Evolutionary conservation across 2,888 invertebrate genomes (phyloP), one percentile per base, ranked within the genome.

Genomic region (Himalopsyche japonica): DNA sequence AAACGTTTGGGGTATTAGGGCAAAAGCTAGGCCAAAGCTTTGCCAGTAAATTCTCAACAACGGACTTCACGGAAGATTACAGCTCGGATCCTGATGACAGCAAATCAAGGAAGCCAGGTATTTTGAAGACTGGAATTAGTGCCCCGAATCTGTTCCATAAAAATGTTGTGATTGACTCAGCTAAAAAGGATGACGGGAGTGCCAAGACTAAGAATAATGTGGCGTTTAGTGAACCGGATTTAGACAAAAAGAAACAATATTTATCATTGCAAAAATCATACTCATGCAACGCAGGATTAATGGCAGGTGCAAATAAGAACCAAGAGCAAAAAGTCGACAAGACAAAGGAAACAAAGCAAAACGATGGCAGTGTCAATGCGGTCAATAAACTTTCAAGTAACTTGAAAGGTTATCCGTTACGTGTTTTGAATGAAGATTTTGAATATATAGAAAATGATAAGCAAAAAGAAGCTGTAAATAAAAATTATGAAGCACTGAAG

Each of bases 341-440:
- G 2, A 8, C 32, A 30, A 80, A 80, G 48, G 80, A 80, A 34
- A 1, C 64, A 1, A 80, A 80, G 79, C n/a, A n/a, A 5, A 82
- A 43, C 30, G 43, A 24, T 24, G 47, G 10, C 24, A 48, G 57
- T 37, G 70, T 34, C 32, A 81, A 76, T 47, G 15, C 81, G 18
- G 76, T 78, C 12, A 85, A 24, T 37, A 87, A 84, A 47, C 49
- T 85, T 27, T 32, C 84, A 10, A 24, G 79, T 1, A 86, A 88
- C 43, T 43, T 88, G 5, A 91, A 89, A 84, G 89, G 90, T 3
- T 91, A 90, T 82, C 93, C 93, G 0, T 86, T 93, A 0, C 93
- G 92, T 87, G 90, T 92, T 0, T 87, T 93, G n/a, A 93, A 93
- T 79, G 93, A 94, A 80, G 92, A 91, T 84, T 88, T 87, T 5